Evolutionary conservation across 2,797 vertebrate species (phyloP).

Genomic region (Hydrophis major): DNA sequence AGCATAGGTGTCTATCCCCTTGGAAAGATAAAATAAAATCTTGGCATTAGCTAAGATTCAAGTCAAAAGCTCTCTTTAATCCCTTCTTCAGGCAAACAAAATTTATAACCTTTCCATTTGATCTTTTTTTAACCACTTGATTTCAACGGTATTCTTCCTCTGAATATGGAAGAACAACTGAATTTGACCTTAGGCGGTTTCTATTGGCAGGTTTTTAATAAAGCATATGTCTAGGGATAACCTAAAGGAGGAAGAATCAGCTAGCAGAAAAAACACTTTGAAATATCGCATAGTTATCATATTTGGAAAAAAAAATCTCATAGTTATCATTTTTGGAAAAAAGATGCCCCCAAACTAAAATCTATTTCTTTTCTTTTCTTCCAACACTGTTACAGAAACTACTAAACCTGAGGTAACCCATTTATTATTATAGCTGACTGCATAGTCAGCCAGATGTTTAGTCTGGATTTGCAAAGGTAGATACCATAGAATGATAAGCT

Average conservation of each 20-base stretch:
- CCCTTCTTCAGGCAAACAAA: constrained; percentile 28
- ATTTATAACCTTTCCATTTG: constrained; percentile 31
- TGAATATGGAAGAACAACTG: not conserved
- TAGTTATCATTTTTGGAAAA: constrained; percentile 19
- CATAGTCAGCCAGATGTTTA: not conserved
- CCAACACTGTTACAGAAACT: not conserved
- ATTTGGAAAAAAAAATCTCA: not conserved
- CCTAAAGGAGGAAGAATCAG: constrained; percentile 14
- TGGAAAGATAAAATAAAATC: constrained; percentile 12
- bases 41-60: constrained; percentile 27
- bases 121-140: constrained; percentile 32
- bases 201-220: constrained; percentile 28
- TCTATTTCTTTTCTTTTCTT: not conserved
- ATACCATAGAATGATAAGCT: not conserved
- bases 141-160: constrained; percentile 26
- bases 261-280: not conserved
- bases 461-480: not conserved
- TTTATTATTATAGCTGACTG: not conserved
- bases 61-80: constrained; percentile 26
- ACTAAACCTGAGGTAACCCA: not conserved
- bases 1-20: constrained; percentile 5
- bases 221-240: constrained; percentile 23
- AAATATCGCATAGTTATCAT: constrained; percentile 10
- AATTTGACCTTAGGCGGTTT: constrained; percentile 26
- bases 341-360: not conserved